A percentile compares a stretch with the other conserved stretches of the same genome.
Evolutionary conservation across 2,113 vertebrate species (phyloP).

Genomic region (Chunga burmeisteri): DNA sequence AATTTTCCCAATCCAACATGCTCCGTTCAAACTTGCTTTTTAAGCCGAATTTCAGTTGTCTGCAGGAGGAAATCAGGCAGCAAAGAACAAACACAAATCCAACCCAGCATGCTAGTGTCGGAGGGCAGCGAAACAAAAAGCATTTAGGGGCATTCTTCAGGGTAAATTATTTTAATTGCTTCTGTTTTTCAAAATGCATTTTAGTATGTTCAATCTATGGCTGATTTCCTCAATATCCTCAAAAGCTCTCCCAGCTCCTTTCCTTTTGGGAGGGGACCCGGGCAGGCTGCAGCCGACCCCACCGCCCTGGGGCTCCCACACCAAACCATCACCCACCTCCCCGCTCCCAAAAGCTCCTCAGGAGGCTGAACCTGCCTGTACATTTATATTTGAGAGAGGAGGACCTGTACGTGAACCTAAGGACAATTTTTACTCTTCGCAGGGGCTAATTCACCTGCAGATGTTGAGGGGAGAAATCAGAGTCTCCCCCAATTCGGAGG

Average conservation of each 20-base stretch:
- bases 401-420: not conserved
- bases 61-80: not conserved
- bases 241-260: not conserved
- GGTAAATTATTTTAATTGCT: not conserved
- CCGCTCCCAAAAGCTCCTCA: not conserved
- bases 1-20: not conserved
- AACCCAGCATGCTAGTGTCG: not conserved
- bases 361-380: rapidly evolving
- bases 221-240: not conserved
- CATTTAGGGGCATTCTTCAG: not conserved
- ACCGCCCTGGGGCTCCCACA: not conserved
- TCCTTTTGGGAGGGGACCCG: rapidly evolving
- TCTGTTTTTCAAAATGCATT: not conserved
- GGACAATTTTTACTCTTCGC: not conserved
- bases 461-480: not conserved
- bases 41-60: not conserved
- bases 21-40: not conserved
- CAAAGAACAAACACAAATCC: not conserved
- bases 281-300: not conserved
- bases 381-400: rapidly evolving
- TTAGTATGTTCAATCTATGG: rapidly evolving
- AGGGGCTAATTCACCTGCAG: not conserved
- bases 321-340: not conserved
- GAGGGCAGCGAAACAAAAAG: not conserved
- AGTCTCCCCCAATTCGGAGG: rapidly evolving